Percentiles rank a stretch among this genome's conserved stretches.
Evolutionary conservation across 2,113 vertebrate genomes (phyloP).

Genomic region (Pterocles burchelli): DNA sequence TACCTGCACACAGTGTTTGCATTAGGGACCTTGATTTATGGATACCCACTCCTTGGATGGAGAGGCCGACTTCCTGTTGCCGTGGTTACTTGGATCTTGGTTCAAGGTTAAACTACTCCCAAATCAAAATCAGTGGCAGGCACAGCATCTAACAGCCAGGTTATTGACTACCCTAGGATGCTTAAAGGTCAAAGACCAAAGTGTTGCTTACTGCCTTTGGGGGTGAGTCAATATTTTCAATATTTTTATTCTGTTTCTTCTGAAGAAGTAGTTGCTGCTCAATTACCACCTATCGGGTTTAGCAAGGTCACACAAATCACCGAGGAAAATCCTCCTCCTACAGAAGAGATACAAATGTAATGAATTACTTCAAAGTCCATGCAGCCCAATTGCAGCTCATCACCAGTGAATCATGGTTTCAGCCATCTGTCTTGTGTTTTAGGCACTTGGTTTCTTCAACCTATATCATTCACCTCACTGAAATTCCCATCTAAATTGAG

Average conservation of each 20-base stretch:
- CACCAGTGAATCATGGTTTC: neutral
- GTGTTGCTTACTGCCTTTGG: constrained; percentile 74
- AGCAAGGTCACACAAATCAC: constrained; percentile 72
- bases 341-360: constrained; percentile 40
- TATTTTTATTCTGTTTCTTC: constrained; percentile 79
- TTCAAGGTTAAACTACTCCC: constrained; percentile 84
- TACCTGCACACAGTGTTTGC: constrained; percentile 84
- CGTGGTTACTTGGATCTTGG: constrained; percentile 81
- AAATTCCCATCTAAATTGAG: neutral
- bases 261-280: constrained; percentile 69
- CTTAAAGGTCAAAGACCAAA: constrained; percentile 83
- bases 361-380: constrained; percentile 36
- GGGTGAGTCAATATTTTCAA: constrained; percentile 80
- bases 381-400: neutral
- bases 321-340: constrained; percentile 24
- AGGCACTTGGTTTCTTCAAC: neutral
- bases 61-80: constrained; percentile 83
- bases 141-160: constrained; percentile 64
- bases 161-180: constrained; percentile 80
- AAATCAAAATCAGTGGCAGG: constrained; percentile 77
- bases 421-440: neutral
- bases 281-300: constrained; percentile 73
- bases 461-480: neutral
- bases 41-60: constrained; percentile 71
- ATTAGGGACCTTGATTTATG: constrained; percentile 86